Evolutionary conservation across 2,113 vertebrate species (phyloP).

Genomic region (Festucalex cinctus): DNA sequence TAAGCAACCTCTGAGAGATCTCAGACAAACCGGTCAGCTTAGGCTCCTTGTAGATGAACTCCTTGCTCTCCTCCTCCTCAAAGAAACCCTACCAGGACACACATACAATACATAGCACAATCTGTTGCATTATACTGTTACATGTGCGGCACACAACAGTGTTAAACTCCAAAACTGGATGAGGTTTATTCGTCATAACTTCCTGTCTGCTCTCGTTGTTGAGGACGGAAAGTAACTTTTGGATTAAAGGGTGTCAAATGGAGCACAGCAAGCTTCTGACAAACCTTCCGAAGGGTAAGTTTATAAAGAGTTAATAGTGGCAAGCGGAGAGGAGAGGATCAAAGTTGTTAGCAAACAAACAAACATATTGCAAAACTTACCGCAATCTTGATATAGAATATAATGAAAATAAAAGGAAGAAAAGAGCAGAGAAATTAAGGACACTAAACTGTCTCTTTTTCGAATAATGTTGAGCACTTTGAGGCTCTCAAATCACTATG

Average conservation of each 20-base stretch:
- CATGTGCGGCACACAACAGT: neutral
- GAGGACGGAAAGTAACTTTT: conserved; percentile 18
- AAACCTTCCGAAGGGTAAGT: conserved; percentile 34
- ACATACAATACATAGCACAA: conserved; percentile 39
- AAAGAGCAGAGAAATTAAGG: conserved; percentile 83
- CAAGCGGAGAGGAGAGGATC: conserved; percentile 47
- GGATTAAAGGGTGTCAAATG: conserved; percentile 48
- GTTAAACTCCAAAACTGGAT: conserved; percentile 41
- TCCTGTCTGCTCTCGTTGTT: conserved; percentile 23
- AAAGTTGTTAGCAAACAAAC: conserved; percentile 45
- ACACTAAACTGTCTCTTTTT: conserved; percentile 13
- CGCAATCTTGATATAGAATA: conserved; percentile 90
- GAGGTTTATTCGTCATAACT: conserved; percentile 28
- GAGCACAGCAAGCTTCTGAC: conserved; percentile 55
- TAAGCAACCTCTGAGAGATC: conserved; percentile 94
- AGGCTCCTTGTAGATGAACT: conserved; percentile 98
- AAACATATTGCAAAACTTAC: conserved; percentile 81
- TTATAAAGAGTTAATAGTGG: conserved; percentile 53
- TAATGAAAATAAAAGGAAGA: conserved; percentile 68
- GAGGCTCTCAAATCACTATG: neutral
- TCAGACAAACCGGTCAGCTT: conserved; percentile 96
- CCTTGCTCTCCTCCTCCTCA: conserved; percentile 97
- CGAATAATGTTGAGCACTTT: conserved; percentile 6
- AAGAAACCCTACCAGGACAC: conserved; percentile 85
- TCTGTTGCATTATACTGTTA: neutral